Percentiles rank a stretch among this genome's conserved stretches.
phyloP scores from a whole-genome alignment of 92 coral and sea anemone species.

The Scolanthus callimorphus region DNA sequence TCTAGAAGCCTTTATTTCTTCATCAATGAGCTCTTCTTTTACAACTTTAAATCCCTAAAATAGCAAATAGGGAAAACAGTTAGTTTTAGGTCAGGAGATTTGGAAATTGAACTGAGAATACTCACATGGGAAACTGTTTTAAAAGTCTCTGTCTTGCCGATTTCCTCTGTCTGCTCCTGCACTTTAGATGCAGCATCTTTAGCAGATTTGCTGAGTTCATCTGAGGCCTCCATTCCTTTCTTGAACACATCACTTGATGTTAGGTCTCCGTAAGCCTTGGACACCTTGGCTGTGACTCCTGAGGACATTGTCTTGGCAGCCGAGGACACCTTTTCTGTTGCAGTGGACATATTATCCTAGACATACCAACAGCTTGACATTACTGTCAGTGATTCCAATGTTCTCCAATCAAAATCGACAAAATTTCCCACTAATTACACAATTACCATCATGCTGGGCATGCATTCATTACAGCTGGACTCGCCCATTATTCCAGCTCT shows the following conservation, averaged over 20 bases:
- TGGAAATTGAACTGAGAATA: neutral
- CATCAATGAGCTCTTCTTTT: slow-evolving; percentile 88
- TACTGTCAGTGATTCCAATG: no score
- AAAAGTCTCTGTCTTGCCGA: slow-evolving; percentile 86
- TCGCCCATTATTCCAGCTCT: no score
- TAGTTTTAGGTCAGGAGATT: neutral
- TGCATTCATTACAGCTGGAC: no score
- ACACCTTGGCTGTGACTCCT: slow-evolving; percentile 66
- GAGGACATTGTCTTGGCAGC: slow-evolving; percentile 68
- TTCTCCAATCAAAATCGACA: no score
- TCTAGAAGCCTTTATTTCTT: slow-evolving; percentile 80
- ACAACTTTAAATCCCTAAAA: slow-evolving; percentile 83
- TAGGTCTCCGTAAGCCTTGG: slow-evolving; percentile 88
- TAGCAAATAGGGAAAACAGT: neutral
- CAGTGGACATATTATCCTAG: slow-evolving; percentile 49
- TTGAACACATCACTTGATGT: slow-evolving; percentile 79
- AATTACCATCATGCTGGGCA: no score
- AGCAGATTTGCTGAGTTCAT: slow-evolving; percentile 92
- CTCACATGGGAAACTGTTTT: slow-evolving; percentile 89
- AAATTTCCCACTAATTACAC: no score
- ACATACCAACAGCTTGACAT: no score
- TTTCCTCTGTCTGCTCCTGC: slow-evolving; percentile 85
- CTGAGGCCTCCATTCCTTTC: slow-evolving; percentile 87
- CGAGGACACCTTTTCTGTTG: slow-evolving; percentile 65
- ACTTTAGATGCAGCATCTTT: slow-evolving; percentile 95